Percentiles rank a stretch among this genome's conserved stretches.
Evolutionary conservation across 2,113 vertebrate species (phyloP).

Genomic region (Gallinago jamesoni): DNA sequence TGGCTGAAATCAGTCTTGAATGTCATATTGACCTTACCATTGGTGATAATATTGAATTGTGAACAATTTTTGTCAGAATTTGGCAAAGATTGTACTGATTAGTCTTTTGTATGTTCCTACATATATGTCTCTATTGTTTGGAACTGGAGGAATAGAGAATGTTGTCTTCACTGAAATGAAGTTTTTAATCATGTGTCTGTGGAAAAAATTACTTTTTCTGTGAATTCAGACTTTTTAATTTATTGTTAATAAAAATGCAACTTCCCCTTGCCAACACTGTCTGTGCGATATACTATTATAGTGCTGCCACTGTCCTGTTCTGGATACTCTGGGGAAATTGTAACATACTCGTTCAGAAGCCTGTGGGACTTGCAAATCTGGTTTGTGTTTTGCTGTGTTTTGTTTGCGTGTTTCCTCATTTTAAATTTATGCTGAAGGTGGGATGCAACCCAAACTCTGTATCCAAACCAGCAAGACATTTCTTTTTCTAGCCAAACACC

Average conservation of each 20-base stretch:
- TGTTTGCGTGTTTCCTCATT: not conserved
- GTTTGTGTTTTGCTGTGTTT: constrained; percentile 30
- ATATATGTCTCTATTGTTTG: not conserved
- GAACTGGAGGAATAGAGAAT: not conserved
- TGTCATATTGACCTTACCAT: not conserved
- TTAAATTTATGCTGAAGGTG: not conserved
- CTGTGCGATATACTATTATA: not conserved
- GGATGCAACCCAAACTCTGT: not conserved
- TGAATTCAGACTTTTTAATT: not conserved
- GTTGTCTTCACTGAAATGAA: not conserved
- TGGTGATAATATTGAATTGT: not conserved
- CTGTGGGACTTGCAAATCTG: not conserved
- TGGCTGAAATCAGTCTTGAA: not conserved
- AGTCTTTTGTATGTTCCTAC: not conserved
- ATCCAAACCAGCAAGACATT: not conserved
- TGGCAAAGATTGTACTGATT: not conserved
- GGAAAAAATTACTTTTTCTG: not conserved
- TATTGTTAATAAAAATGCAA: not conserved
- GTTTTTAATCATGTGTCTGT: not conserved
- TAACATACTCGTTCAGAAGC: constrained; percentile 21
- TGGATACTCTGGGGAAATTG: not conserved
- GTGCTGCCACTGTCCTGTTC: not conserved
- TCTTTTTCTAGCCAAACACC: not conserved
- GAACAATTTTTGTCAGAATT: not conserved
- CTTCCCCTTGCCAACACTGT: not conserved